These are phyloP conservation scores for Mastigias papua DNA, from an alignment of 30 jellyfish, hydroid and myxozoan species.

Conservation along the genomic window DNA sequence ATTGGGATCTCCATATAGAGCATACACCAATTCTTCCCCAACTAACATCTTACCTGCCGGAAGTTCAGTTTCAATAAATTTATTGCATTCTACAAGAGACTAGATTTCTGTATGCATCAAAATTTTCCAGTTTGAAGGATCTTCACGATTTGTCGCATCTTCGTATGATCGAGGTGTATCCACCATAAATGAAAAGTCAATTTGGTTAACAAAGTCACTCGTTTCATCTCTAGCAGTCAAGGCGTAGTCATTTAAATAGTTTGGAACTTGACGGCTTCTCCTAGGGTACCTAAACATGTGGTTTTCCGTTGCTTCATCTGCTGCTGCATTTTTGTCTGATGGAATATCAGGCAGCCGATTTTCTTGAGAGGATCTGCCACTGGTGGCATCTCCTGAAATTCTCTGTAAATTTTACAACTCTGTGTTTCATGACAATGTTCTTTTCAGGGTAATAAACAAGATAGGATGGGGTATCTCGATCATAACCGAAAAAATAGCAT, in stretches of 20 bases:
- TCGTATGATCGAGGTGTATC: constrained; percentile 50
- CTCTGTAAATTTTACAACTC: constrained; percentile 68
- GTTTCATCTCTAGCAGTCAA: constrained; percentile 7
- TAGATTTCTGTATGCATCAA: constrained; percentile 77
- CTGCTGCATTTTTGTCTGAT: not conserved
- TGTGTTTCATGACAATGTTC: constrained; percentile 22
- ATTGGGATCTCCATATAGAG: constrained; percentile 10
- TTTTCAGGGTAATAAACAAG: constrained; percentile 52
- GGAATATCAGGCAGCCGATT: constrained; percentile 49
- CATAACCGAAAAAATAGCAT: constrained; percentile 71
- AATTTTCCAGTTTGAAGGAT: constrained; percentile 57
- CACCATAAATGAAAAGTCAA: not conserved
- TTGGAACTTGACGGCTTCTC: constrained; percentile 13
- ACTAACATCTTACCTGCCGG: constrained; percentile 65
- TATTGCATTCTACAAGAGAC: constrained; percentile 52
- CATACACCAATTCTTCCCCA: constrained; percentile 82
- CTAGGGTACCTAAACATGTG: constrained; percentile 18
- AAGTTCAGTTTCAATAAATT: constrained; percentile 35
- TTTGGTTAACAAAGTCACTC: not conserved
- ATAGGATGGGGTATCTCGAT: constrained; percentile 73
- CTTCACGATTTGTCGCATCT: constrained; percentile 59
- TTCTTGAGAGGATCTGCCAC: not conserved
- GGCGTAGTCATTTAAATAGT: constrained; percentile 15
- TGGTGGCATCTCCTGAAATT: constrained; percentile 4
- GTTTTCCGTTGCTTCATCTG: not conserved